A percentile compares a stretch with the other conserved stretches of the same genome.
Conservation (phyloP, 1,140 invertebrate genomes). For the Drosophila prosaltans region DNA sequence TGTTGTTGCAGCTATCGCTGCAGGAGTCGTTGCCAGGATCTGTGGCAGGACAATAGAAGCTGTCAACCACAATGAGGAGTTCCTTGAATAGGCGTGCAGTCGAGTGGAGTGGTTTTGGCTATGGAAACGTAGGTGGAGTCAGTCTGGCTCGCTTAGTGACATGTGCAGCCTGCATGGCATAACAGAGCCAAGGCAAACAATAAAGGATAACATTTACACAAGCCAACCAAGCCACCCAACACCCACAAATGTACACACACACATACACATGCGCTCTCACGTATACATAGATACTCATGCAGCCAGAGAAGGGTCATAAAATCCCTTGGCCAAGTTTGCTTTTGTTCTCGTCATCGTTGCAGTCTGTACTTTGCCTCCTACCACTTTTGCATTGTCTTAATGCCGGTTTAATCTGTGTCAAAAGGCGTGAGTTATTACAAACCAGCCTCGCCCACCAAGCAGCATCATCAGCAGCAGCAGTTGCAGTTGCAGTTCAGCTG, state of each 20-base stretch:
- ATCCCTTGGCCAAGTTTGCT: conserved; percentile 23
- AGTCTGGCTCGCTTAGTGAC: conserved; percentile 38
- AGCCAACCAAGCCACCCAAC: neutral
- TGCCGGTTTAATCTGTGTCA: conserved; percentile 80
- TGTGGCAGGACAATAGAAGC: conserved; percentile 4
- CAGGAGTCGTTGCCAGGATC: conserved; percentile 6
- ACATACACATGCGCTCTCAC: neutral
- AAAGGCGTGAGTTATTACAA: conserved; percentile 82
- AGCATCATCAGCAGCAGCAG: conserved; percentile 20
- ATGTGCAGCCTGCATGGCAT: conserved; percentile 29
- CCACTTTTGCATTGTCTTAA: conserved; percentile 26
- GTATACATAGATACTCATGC: conserved; percentile 6
- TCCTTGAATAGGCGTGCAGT: conserved; percentile 10
- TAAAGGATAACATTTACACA: conserved; percentile 28
- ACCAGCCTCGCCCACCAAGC: conserved; percentile 61
- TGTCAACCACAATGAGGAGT: conserved; percentile 13
- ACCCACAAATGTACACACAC: conserved; percentile 4
- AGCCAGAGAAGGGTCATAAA: conserved; percentile 19
- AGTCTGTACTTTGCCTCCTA: conserved; percentile 18
- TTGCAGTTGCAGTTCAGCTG: conserved; percentile 12
- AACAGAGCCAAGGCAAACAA: conserved; percentile 20
- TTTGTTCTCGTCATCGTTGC: conserved; percentile 23
- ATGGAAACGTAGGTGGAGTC: conserved; percentile 13
- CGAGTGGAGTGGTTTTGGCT: conserved; percentile 1
- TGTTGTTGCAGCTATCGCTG: neutral